Percentiles rank a stretch among this genome's conserved stretches.
phyloP scores from a whole-genome alignment of 1,140 invertebrate genomes.

The Drosophila ohnishii region DNA sequence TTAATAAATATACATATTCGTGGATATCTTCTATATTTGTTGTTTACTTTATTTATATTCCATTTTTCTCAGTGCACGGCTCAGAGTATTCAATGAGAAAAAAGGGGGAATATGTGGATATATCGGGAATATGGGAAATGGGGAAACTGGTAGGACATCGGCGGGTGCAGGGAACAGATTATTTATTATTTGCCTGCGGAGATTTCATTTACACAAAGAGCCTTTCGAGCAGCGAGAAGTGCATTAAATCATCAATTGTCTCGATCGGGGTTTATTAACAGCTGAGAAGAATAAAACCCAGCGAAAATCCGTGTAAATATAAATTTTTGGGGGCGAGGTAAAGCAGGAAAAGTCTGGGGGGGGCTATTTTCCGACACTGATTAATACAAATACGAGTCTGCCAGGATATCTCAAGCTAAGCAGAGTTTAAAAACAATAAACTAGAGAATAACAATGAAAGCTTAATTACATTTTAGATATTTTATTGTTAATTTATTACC shows the following conservation, averaged over 20 bases:
- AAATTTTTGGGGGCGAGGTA: background rate
- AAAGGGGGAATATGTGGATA: background rate
- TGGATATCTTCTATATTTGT: background rate
- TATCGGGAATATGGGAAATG: background rate
- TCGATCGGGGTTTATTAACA: slow-evolving; percentile 31
- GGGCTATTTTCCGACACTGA: no score
- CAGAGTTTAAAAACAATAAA: no score
- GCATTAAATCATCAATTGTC: slow-evolving; percentile 50
- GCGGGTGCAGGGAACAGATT: slow-evolving; percentile 19
- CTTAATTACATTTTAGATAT: no score
- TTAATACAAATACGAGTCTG: no score
- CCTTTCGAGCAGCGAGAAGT: slow-evolving; percentile 29
- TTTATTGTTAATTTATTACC: no score
- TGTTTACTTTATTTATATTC: background rate
- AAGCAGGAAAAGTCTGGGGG: background rate
- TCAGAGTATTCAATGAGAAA: background rate
- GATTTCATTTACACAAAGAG: slow-evolving; percentile 48
- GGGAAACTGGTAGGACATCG: background rate
- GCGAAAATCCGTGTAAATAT: slow-evolving; percentile 13
- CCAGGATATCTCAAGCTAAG: no score
- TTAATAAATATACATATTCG: no score
- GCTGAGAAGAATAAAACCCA: background rate
- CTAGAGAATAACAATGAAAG: no score
- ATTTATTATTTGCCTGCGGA: slow-evolving; percentile 59
- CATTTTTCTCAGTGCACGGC: background rate